Conservation (phyloP, 2,797 vertebrate genomes). For the Aselliscus stoliczkanus region DNA sequence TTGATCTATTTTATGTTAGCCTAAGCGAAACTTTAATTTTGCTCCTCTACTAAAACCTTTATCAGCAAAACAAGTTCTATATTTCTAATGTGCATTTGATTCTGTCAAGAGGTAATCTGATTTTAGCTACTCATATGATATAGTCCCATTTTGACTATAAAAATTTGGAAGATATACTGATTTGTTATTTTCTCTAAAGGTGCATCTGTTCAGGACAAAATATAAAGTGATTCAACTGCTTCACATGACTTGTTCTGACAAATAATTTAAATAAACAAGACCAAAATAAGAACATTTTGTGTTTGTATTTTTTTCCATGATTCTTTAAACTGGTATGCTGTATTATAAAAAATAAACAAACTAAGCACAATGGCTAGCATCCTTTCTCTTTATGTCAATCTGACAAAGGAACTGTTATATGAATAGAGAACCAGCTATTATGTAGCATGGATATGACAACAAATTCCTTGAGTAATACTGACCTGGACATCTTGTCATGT, state of each 20-base stretch:
- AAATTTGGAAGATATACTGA: background rate
- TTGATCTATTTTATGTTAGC: conserved; percentile 6
- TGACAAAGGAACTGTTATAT: background rate
- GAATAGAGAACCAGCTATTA: background rate
- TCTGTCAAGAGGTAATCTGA: background rate
- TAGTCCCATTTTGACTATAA: background rate
- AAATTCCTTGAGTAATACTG: background rate
- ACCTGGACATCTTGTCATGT: background rate
- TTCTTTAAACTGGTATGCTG: background rate
- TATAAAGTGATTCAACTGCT: background rate
- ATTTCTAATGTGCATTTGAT: background rate
- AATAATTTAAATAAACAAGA: background rate
- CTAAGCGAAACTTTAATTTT: background rate
- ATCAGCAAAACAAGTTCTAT: background rate
- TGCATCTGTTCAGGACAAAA: background rate
- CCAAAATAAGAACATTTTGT: background rate
- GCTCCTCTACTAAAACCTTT: background rate
- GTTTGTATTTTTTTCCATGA: background rate
- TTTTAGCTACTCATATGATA: background rate
- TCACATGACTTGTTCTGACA: background rate
- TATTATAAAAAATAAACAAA: background rate
- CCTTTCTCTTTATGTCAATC: background rate
- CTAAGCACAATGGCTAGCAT: background rate
- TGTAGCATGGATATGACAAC: background rate
- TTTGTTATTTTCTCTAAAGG: background rate